Evolutionary conservation across 2,797 vertebrate genomes (phyloP).

Genomic region (Neopelma chrysocephalum): DNA sequence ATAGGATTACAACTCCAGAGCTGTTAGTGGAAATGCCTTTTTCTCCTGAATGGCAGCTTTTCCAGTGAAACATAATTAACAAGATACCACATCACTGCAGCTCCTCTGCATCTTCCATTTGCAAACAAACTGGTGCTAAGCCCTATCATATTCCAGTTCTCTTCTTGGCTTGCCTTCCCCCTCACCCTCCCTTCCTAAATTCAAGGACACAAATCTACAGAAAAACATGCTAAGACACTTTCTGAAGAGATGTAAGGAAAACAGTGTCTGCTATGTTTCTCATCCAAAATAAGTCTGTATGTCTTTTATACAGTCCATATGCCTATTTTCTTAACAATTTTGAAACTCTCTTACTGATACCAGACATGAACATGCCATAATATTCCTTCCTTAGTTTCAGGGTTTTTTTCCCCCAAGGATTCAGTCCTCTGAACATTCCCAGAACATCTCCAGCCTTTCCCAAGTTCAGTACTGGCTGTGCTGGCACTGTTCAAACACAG

Average conservation of each 20-base stretch:
- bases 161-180: neutral
- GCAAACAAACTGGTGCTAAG: slow-evolving; percentile 11
- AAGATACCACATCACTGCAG: neutral
- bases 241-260: neutral
- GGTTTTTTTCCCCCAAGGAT: neutral
- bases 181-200: neutral
- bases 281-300: neutral
- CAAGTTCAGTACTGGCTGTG: neutral
- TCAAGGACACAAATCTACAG: neutral
- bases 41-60: neutral
- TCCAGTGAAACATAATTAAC: neutral
- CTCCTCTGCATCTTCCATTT: neutral
- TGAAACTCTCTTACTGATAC: neutral
- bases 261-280: neutral
- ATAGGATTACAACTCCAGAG: neutral
- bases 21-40: neutral
- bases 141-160: neutral
- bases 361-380: neutral
- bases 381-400: neutral
- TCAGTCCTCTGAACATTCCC: neutral
- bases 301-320: neutral
- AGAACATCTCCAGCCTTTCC: neutral
- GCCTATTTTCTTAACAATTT: neutral
- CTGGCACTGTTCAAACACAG: neutral
- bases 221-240: neutral